Evolutionary conservation across 2,113 vertebrate genomes (phyloP).

Genomic region (Lamprologus sp.): DNA sequence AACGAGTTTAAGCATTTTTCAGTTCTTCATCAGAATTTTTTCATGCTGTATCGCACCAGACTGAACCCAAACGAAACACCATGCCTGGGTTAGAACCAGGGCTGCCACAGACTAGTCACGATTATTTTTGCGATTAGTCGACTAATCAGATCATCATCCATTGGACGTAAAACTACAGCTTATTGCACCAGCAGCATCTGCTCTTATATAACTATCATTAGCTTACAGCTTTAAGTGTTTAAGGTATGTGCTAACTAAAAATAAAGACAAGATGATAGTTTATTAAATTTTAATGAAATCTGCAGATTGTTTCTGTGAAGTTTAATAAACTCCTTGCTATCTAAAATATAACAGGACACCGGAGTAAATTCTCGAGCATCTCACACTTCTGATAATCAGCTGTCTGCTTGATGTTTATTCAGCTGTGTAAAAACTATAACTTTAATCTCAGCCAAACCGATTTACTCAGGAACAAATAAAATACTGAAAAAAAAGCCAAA

Average conservation of each 20-base stretch:
- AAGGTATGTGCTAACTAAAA: accelerated
- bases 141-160: neutral
- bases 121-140: neutral
- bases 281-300: accelerated
- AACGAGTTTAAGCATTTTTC: neutral
- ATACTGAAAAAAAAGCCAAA: accelerated
- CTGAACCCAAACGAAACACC: neutral
- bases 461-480: too few relatives aligned
- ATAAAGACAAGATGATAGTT: too few relatives aligned
- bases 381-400: too few relatives aligned
- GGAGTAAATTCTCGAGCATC: accelerated
- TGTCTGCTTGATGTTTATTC: too few relatives aligned
- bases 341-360: too few relatives aligned
- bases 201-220: neutral
- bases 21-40: neutral
- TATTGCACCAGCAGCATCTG: too few relatives aligned
- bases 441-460: too few relatives aligned
- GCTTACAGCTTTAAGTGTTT: too few relatives aligned
- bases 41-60: accelerated
- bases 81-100: accelerated
- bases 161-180: accelerated
- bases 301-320: accelerated
- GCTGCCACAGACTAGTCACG: too few relatives aligned
- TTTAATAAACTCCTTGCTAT: too few relatives aligned
- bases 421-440: too few relatives aligned